A percentile compares a stretch with the other conserved stretches of the same genome.
These are phyloP conservation scores for Phrixothrix hirtus DNA, from an alignment of 2,888 invertebrate species.

Conservation along the genomic window DNA sequence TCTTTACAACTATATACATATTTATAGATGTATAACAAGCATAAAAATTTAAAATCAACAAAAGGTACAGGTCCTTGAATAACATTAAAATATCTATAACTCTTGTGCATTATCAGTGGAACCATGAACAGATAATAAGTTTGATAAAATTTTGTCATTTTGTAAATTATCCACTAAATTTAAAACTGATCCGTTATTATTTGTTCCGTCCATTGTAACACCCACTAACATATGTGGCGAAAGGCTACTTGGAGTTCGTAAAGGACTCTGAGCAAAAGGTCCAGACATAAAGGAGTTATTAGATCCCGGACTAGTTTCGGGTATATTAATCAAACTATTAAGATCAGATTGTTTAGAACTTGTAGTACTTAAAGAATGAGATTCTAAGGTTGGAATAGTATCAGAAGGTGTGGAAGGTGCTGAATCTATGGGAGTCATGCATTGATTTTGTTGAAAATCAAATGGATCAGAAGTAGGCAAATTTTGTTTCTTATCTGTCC, in stretches of 20 bases:
- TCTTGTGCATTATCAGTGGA: conserved; percentile 52
- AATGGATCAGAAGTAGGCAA: conserved; percentile 45
- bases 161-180: conserved; percentile 41
- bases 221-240: conserved; percentile 46
- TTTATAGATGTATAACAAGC: neutral
- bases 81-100: conserved; percentile 29
- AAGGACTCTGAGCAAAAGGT: conserved; percentile 45
- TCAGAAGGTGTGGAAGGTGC: conserved; percentile 54
- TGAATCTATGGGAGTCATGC: conserved; percentile 53
- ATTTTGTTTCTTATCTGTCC: conserved; percentile 49
- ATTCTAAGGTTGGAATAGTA: conserved; percentile 49
- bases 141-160: conserved; percentile 43
- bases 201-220: conserved; percentile 37
- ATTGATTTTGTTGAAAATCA: conserved; percentile 48
- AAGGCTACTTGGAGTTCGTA: conserved; percentile 43
- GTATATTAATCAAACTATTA: conserved; percentile 51
- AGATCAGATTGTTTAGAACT: conserved; percentile 44
- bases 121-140: conserved; percentile 51
- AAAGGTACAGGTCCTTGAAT: neutral
- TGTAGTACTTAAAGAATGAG: conserved; percentile 44
- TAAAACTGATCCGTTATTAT: conserved; percentile 38
- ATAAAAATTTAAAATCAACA: no score
- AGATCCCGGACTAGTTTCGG: conserved; percentile 53
- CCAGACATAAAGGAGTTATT: conserved; percentile 53
- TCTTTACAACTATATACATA: no score